Evolutionary conservation across 2,888 invertebrate genomes (phyloP).

Genomic region (Brenthis ino): DNA sequence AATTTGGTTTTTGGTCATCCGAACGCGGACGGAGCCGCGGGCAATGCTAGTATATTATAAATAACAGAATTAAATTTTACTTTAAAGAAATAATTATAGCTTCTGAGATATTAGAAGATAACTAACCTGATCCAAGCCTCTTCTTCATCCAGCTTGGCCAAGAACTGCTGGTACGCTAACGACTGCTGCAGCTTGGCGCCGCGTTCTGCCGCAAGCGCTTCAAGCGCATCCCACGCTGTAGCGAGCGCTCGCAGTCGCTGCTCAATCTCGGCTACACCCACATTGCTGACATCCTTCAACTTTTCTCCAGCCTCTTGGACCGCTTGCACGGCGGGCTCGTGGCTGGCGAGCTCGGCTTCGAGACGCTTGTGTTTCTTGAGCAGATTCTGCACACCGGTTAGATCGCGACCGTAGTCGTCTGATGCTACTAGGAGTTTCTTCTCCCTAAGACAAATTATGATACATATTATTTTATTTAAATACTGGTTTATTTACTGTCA

Average conservation of each 20-base stretch:
- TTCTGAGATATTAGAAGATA: no score
- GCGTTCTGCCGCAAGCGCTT: constrained; percentile 91
- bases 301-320: constrained; percentile 91
- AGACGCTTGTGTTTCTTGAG: constrained; percentile 99
- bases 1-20: no score
- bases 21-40: no score
- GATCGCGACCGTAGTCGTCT: constrained; percentile 98
- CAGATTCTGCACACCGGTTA: constrained; percentile 98
- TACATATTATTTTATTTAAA: background rate
- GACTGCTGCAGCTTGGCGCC: constrained; percentile 98
- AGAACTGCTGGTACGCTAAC: constrained; percentile 98
- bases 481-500: no score
- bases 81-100: no score
- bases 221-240: constrained; percentile 96
- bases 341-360: constrained; percentile 98
- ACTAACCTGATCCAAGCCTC: constrained; percentile 96
- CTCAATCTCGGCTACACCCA: constrained; percentile 96
- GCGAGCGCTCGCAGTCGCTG: constrained; percentile 88
- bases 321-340: constrained; percentile 97
- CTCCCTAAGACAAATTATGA: constrained; percentile 83
- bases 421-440: constrained; percentile 98
- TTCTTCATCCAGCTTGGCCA: constrained; percentile 98
- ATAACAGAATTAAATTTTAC: no score
- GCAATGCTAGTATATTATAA: no score
- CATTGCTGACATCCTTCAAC: constrained; percentile 95